Base-by-base conservation (phyloP, 2,797 vertebrate genomes). In the Platyrinchus mystaceus region DNA sequence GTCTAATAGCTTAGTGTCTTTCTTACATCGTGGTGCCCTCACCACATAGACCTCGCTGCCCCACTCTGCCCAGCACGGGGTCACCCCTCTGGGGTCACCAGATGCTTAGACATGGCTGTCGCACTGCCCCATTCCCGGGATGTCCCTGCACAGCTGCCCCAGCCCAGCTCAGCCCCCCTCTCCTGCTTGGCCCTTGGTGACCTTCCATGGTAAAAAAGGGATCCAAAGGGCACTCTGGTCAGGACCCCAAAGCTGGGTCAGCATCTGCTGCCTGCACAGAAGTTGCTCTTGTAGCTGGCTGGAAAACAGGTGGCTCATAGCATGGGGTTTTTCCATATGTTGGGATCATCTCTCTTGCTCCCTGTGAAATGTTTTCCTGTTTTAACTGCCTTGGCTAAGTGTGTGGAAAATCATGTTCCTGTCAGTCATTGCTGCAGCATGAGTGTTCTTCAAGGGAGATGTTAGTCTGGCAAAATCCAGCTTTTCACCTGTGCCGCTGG, bases 381-480 rank as follows among this genome's bases (percentile, higher is more conserved):
- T 19, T 46, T 20, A 24, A 5, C 15, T 5, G 0, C 8, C 14
- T 7, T 12, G 24, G 26, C 22, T 3, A 18, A 34, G 32, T 0
- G 50, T 3, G 11, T 39, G 74, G 7, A 17, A 41, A 60, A 3
- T 5, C 1, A 2, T 1, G 21, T 32, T 59, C 11, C 18, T 26
- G 22, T 10, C 28, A 24, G 36, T 12, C 4, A 0, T 10, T 16
- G 62, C 46, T 26, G 44, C 41, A 23, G 55, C 12, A 5, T 8
- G 6, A 2, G 16, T 1, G 10, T 14, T 39, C 32, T 11, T 37
- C 37, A 6, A 6, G 49, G 10, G 56, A 5, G n/a, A 2, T 7
- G 9, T n/a, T 18, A 3, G 11, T 7, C 11, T 0, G 2, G 30
- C 7, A 20, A 24, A 53, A 2, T 5, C 11, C 13, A 3, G 26